A percentile compares a stretch with the other conserved stretches of the same genome.
These are phyloP conservation scores for Eulemur mongoz DNA, from an alignment of 2,797 vertebrate species.

Conservation along the genomic window DNA sequence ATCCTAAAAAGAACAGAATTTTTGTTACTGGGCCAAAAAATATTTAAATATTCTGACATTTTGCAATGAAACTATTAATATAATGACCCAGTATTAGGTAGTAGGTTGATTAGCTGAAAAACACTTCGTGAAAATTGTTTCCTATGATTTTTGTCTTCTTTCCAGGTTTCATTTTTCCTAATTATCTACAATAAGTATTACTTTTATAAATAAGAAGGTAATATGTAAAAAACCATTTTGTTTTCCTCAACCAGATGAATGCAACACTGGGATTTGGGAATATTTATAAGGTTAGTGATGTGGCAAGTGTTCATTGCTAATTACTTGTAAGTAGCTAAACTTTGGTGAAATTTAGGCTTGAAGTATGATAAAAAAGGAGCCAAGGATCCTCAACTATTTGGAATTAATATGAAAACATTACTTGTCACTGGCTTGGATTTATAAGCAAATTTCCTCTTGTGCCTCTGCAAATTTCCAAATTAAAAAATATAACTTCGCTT, in stretches of 20 bases:
- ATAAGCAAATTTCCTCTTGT: neutral
- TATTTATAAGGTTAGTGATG: neutral
- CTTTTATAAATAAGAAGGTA: slow-evolving; percentile 30
- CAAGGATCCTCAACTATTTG: neutral
- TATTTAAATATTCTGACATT: slow-evolving; percentile 12
- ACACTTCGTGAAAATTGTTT: slow-evolving; percentile 36
- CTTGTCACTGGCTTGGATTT: neutral
- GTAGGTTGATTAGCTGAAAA: slow-evolving; percentile 3
- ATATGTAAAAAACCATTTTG: neutral
- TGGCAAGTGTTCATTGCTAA: neutral
- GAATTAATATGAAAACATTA: neutral
- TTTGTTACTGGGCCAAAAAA: slow-evolving; percentile 57
- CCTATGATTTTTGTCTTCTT: slow-evolving; percentile 46
- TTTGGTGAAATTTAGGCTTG: neutral
- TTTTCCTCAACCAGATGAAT: slow-evolving; percentile 52
- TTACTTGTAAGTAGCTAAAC: slow-evolving; percentile 36
- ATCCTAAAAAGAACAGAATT: slow-evolving; percentile 89
- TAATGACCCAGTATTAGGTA: neutral
- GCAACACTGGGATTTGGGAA: neutral
- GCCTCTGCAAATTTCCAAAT: neutral
- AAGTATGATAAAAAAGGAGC: neutral
- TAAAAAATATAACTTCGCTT: neutral
- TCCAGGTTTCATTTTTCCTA: slow-evolving; percentile 9
- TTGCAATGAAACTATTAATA: neutral
- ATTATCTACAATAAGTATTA: slow-evolving; percentile 20